Conservation (phyloP, 2,797 vertebrate genomes). For the Gymnoscopelus microlampas region DNA sequence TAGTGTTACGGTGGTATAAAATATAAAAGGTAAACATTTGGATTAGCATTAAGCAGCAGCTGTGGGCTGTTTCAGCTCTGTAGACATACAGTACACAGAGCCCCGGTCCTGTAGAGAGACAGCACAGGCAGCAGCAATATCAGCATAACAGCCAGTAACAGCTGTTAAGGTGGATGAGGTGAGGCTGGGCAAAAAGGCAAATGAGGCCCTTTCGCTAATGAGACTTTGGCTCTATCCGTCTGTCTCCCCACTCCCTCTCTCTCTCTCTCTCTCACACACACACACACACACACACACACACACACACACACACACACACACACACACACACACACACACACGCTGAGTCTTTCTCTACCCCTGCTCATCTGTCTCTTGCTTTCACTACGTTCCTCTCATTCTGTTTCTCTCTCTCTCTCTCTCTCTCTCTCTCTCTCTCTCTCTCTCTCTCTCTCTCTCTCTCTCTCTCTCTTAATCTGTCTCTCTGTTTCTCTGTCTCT, state of each 20-base stretch:
- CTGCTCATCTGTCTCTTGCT: no score
- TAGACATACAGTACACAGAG: slow-evolving; percentile 31
- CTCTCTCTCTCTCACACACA: neutral
- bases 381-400: no score
- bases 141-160: slow-evolving; percentile 60
- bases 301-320: no score
- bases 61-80: slow-evolving; percentile 27
- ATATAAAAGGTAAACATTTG: neutral
- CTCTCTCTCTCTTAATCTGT: slow-evolving; percentile 5
- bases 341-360: no score
- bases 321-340: no score
- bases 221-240: slow-evolving; percentile 45
- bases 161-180: slow-evolving; percentile 73
- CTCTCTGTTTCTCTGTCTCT: neutral
- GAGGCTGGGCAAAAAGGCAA: slow-evolving; percentile 64
- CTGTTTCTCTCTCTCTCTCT: no score
- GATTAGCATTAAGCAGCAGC: slow-evolving; percentile 14
- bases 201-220: slow-evolving; percentile 75
- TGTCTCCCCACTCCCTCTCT: neutral
- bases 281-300: no score
- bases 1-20: no score
- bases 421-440: no score
- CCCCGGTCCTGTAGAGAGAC: slow-evolving; percentile 27
- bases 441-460: slow-evolving; percentile 12
- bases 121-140: slow-evolving; percentile 28